Evolutionary conservation across 2,888 invertebrate genomes (phyloP), one percentile per base, ranked within the genome.

Genomic region (Abscondita cerata): DNA sequence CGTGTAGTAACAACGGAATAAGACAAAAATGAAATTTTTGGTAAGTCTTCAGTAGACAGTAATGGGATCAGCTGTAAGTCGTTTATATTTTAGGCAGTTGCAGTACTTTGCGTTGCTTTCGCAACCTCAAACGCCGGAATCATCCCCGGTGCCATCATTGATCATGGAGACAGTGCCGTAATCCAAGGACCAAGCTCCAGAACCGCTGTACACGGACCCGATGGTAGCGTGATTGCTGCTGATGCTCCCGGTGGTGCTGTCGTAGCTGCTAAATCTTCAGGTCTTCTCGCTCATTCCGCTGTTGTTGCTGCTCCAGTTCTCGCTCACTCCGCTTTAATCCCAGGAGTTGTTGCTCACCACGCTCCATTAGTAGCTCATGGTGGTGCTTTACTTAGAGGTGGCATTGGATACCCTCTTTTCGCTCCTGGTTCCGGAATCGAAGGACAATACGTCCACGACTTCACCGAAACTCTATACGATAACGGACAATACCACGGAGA

Each of bases 401-500:
- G n/a, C 33, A 16, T 41, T 33, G 71, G 71, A 52, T 70, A 70
- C 56, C 70, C 70, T 40, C 38, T 65, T 11, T 56, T 67, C 8
- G 70, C 71, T 34, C 46, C 70, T 18, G 72, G 72, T 16, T 70
- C 70, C 47, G 73, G 70, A 48, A 51, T 69, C 40, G 72, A 72
- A 71, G 72, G 73, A 46, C 73, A 72, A 65, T 73, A 68, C 62
- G 46, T 72, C 11, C 72, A 69, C 34, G 70, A 70, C 33, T 67
- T 69, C 59, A 72, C 69, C 44, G 76, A 76, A 63, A 69, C 72
- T 61, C 68, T 75, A 19, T 76, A 75, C 66, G 74, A 77, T 59
- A 74, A 76, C 64, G 77, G 77, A 9, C 72, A 75, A 40, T 77
- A 77, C 68, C 75, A 72, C 57, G 75, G 72, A 34, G 75, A 73